Evolutionary conservation across 2,888 invertebrate species (phyloP).

Genomic region (Caenorhabditis sulstoni): DNA sequence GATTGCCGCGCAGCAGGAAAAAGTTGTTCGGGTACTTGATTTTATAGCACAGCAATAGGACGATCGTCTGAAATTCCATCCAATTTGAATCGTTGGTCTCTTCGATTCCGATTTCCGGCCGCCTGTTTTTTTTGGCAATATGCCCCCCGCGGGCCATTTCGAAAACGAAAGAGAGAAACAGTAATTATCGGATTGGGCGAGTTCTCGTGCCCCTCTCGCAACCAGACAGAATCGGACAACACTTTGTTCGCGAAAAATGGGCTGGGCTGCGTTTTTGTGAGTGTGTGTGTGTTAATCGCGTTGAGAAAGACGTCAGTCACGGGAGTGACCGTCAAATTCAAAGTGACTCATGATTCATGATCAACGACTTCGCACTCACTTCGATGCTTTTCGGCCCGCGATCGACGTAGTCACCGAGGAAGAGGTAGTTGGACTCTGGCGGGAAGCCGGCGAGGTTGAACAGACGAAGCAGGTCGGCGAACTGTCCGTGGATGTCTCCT

Average conservation of each 20-base stretch:
- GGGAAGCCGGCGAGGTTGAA: slow-evolving; percentile 73
- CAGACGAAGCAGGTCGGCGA: slow-evolving; percentile 70
- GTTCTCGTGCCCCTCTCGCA: not conserved
- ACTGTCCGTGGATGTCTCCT: slow-evolving; percentile 80
- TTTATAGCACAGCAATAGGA: slow-evolving; percentile 79
- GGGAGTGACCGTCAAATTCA: slow-evolving; percentile 41
- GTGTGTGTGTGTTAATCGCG: slow-evolving; percentile 33
- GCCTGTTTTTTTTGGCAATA: slow-evolving; percentile 11
- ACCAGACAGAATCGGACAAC: slow-evolving; percentile 5
- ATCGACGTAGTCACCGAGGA: slow-evolving; percentile 75
- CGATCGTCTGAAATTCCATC: slow-evolving; percentile 76
- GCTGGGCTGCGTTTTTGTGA: slow-evolving; percentile 10
- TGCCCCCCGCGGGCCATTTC: not conserved
- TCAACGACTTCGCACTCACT: slow-evolving; percentile 52
- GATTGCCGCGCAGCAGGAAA: slow-evolving; percentile 79
- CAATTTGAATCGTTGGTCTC: slow-evolving; percentile 1
- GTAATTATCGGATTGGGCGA: slow-evolving; percentile 39
- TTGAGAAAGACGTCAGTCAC: slow-evolving; percentile 48
- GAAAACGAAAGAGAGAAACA: slow-evolving; percentile 11
- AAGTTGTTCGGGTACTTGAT: slow-evolving; percentile 80
- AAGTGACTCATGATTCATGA: slow-evolving; percentile 33
- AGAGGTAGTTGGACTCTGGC: slow-evolving; percentile 73
- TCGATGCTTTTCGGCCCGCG: slow-evolving; percentile 74
- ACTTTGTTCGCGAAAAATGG: slow-evolving; percentile 31
- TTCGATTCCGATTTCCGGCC: not conserved